Base-by-base conservation (phyloP, 1,140 invertebrate genomes). In the Euura saliciscinereae region DNA sequence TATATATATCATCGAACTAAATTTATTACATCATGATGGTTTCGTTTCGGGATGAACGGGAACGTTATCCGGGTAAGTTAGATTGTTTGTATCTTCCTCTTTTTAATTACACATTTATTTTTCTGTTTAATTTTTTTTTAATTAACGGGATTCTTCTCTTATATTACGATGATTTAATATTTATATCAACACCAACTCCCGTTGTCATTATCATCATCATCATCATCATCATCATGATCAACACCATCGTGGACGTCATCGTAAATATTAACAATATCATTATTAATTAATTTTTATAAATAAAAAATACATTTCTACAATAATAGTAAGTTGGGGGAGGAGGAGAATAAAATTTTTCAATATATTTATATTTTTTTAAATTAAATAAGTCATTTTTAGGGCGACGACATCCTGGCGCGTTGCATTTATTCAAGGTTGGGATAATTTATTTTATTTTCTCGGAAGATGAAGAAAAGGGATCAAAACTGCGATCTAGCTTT, bases 1-100 rank as follows among this genome's bases (percentile, higher is more conserved):
- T 59, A 59, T 76, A 69, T 68, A 70, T 69, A 73, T 71, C 71
- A 72, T 76, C 72, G 75, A 74, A 70, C 73, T 73, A 74, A 73
- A 74, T 71, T 71, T 73, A 73, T 74, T 70, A 73, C 74, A 76
- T 71, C 75, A 71, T 73, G 70, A 76, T 76, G 51, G 51, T 59
- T 59, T 28, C 51, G 51, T n/a, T n/a, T 59, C 51, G 51, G 3
- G 10, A 3, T 59, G 8, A 59, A 59, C 51, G 51, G 51, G 51
- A 59, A 59, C 51, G 13, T 59, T 59, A 59, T n/a, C 10, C 8
- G 3, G 51, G 10, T 59, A 59, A 59, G 51, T 59, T 59, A 6
- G 8, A 59, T 59, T n/a, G 51, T 59, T 59, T 59, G 51, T 59
- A 3, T 59, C 51, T 59, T 59, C 5, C 13, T 51, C 13, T 59